Evolutionary conservation across 2,888 invertebrate species (phyloP), one percentile per base, ranked within the genome.

Genomic region (Drosophila mettleri): DNA sequence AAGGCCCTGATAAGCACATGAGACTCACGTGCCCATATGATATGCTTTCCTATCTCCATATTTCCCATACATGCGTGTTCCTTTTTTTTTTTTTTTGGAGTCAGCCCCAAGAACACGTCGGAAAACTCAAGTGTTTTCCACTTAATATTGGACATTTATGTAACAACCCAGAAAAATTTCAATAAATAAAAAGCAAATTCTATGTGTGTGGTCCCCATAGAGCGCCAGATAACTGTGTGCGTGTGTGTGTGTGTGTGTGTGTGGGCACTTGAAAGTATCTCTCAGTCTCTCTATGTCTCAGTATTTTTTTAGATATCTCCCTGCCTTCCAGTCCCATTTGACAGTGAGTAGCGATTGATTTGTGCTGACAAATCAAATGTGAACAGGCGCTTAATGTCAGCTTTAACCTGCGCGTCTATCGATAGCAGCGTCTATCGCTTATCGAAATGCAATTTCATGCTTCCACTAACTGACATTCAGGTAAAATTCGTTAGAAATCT

Each of bases 311-410:
- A n/a, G n/a, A n/a, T 31, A 1, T 29, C 12, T 49, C 39, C 14
- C 45, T 27, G 2, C 12, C 38, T 20, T 3, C 4, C 39, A 20
- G 14, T 29, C 9, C 24, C 1, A 27, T 53, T 27, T 36, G 22
- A 45, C 29, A 33, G 20, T 43, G 48, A 1, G 12, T 8, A 51
- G 16, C 43, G 9, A 34, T 53, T 74, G 81, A 80, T 74, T 87
- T 69, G 74, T 80, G 77, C 81, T 81, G 81, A 83, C 81, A 88
- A 88, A 86, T 87, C 83, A 81, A 77, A 84, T 69, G 74, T 49
- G 72, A 72, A 80, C 74, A 80, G 67, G 80, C 78, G 74, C 62
- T 83, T 73, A 66, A 72, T 73, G 79, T 81, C 79, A 61, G 49
- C 29, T 34, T 53, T 33, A 55, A 66, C 48, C 7, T 36, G 46